A percentile compares a stretch with the other conserved stretches of the same genome.
Evolutionary conservation across 1,140 invertebrate genomes (phyloP).

Genomic region (Drosophila asahinai): DNA sequence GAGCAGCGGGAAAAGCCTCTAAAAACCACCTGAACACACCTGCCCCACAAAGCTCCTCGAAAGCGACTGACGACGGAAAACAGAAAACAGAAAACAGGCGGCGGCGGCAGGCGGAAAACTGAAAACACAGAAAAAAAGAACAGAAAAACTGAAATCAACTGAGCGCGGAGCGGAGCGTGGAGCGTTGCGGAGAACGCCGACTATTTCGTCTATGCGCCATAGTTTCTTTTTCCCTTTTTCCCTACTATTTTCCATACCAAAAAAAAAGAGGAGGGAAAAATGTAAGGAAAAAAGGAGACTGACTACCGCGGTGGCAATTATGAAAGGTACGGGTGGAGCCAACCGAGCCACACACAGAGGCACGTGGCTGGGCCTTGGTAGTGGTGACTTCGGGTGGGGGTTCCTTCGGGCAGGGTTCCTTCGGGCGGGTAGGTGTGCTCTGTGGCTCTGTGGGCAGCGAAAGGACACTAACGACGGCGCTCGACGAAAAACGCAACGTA

Average conservation of each 20-base stretch:
- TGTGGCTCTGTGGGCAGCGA: constrained; percentile 34
- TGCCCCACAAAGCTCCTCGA: constrained; percentile 83
- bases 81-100: constrained; percentile 40
- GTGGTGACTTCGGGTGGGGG: constrained; percentile 23
- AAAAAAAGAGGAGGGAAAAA: constrained; percentile 41
- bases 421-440: constrained; percentile 9
- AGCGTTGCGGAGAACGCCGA: constrained; percentile 45
- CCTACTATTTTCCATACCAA: constrained; percentile 55
- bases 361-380: constrained; percentile 40
- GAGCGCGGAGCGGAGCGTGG: constrained; percentile 30
- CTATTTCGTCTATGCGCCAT: constrained; percentile 70
- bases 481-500: constrained; percentile 63
- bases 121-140: constrained; percentile 48
- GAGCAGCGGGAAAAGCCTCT: constrained; percentile 20
- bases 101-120: constrained; percentile 39
- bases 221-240: constrained; percentile 48
- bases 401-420: background rate
- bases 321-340: constrained; percentile 51
- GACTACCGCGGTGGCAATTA: constrained; percentile 69
- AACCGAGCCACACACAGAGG: constrained; percentile 45
- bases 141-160: constrained; percentile 32
- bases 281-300: constrained; percentile 61
- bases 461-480: constrained; percentile 68
- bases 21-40: constrained; percentile 79
- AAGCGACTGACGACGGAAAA: constrained; percentile 79